Base-by-base conservation (phyloP, 1,140 invertebrate genomes). In the Frieseomelitta varia region DNA sequence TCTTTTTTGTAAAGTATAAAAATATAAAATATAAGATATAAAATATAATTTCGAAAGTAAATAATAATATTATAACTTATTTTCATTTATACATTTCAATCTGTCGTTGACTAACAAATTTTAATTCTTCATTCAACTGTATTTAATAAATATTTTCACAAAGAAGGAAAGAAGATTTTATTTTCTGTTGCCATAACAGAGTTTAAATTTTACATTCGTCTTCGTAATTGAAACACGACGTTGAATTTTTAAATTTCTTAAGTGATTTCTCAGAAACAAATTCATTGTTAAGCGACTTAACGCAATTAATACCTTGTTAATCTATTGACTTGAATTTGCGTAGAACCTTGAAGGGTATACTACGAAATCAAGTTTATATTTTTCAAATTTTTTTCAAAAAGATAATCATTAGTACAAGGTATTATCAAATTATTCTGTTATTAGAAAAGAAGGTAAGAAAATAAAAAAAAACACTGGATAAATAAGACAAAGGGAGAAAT, bases 291-390 rank as follows among this genome's bases (percentile, higher is more conserved):
- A 78, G 2, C 12, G 27, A 14, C 2, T 12, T 67, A 55, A 34
- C 19, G 24, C 14, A 61, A 51, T n/a, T 14, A 34, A 79, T 2
- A 19, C 12, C 0, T 79, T n/a, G 30, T 72, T 80, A 61, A 34
- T 39, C 55, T 63, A 72, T 8, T 73, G 21, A 73, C 39, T n/a
- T 27, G 14, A n/a, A 72, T 80, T 80, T 80, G 8, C 68, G 72
- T 73, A 30, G 8, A 61, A n/a, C 55, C 68, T 80, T 73, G 68
- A 80, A 51, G 11, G 14, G n/a, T 8, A 51, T 11, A n/a, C 21
- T 27, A 19, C 67, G 67, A 34, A 11, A 10, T 34, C 19, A 0
- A 56, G 24, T 34, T 19, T 30, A 21, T 3, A 19, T 67, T 30
- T 14, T 21, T 30, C 11, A 34, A 67, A 30, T 67, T 15, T 30